phyloP scores from a whole-genome alignment of 2,797 vertebrate genomes.

The Malurus leucopterus region DNA sequence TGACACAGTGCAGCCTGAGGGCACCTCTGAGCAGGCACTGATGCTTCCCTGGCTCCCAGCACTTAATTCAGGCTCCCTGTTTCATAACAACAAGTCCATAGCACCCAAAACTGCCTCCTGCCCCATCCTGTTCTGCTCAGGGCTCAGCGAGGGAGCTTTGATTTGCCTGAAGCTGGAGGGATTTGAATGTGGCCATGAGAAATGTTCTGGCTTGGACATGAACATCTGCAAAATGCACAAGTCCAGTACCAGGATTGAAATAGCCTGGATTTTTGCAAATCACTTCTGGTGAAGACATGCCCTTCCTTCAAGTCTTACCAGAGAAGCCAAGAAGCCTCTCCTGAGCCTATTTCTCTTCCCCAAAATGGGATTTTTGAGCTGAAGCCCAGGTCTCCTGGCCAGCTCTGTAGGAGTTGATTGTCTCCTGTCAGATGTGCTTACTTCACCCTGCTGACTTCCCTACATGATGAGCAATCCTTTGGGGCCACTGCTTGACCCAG shows the following conservation, averaged over 20 bases:
- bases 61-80: fast-evolving
- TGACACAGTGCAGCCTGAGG: fast-evolving
- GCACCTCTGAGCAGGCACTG: background rate
- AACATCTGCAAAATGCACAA: background rate
- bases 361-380: background rate
- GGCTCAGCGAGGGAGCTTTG: background rate
- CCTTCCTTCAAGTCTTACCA: background rate
- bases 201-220: background rate
- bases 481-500: fast-evolving
- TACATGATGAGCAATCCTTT: background rate
- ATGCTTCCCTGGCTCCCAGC: background rate
- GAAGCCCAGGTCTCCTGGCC: background rate
- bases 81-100: background rate
- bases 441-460: background rate
- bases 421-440: background rate
- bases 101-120: background rate
- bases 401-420: background rate
- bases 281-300: background rate
- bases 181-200: background rate
- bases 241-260: background rate
- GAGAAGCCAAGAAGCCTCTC: background rate
- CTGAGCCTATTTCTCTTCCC: background rate
- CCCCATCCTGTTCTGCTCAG: background rate
- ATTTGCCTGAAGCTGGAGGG: background rate
- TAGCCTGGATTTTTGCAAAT: background rate